Base-by-base conservation (phyloP, 2,888 invertebrate genomes). In the Pimpla rufipes region DNA sequence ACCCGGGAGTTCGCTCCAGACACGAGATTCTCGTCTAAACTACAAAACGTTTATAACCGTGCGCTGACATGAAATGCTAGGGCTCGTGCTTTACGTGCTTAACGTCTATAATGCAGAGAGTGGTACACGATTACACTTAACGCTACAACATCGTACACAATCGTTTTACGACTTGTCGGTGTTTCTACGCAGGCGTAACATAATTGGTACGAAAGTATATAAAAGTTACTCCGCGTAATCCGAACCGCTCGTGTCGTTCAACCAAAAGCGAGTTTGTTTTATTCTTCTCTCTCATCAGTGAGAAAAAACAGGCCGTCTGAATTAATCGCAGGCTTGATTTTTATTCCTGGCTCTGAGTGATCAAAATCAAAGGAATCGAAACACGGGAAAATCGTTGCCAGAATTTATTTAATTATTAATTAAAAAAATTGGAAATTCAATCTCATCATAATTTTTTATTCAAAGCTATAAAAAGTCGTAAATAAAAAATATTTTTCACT, bases 101-200 rank as follows among this genome's bases (percentile, higher is more conserved):
- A 37, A 37, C 62, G 37, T 37, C 11, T 10, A 62, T 57, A 75
- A 57, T 45, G 23, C 55, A 67, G 42, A 64, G 47, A 76, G 23
- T 62, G 37, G 37, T 62, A 37, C 37, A 62, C 62, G 62, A 64
- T 74, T 37, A 11, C 42, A 47, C 35, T 64, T 79, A 79, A 75
- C 11, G 50, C 29, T 37, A 18, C 55, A 3, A 29, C 29, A 5
- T 47, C 5, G 10, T 82, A 74, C 50, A 52, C 74, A 64, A 35
- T 16, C 16, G 62, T 16, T 45, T 75, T 50, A n/a, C 29, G 29
- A 6, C 18, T 8, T n/a, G 16, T 13, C 23, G 0, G 0, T 59
- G 7, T 35, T 7, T 37, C 6, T 35, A 35, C 16, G 37, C 37
- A 62, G 37, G 37, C 62, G 37, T 59, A 37, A 62, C 18, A 37